Evolutionary conservation across 2,888 invertebrate species (phyloP).

Genomic region (Oscheius sp.): DNA sequence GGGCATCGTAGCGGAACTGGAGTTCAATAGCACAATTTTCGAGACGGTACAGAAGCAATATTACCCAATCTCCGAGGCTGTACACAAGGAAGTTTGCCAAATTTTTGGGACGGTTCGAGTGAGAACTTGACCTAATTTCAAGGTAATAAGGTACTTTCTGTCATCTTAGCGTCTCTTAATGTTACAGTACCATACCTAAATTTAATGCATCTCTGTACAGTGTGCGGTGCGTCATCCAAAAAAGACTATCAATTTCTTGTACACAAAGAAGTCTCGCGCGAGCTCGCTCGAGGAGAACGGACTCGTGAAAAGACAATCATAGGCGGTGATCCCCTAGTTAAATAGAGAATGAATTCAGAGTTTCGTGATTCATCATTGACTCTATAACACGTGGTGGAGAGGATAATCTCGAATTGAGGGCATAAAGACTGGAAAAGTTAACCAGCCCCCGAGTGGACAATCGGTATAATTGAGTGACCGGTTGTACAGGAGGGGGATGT

Average conservation of each 20-base stretch:
- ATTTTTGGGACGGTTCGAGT: not conserved
- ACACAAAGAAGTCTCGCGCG: not conserved
- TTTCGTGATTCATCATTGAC: no score
- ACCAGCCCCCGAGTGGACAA: not conserved
- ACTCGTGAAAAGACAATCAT: constrained; percentile 18
- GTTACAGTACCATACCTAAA: no score
- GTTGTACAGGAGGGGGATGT: not conserved
- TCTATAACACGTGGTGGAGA: not conserved
- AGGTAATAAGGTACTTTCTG: no score
- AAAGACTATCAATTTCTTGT: no score
- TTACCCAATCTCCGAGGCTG: constrained; percentile 1
- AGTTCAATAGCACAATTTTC: no score
- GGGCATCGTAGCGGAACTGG: no score
- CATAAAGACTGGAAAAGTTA: constrained; percentile 7
- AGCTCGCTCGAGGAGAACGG: not conserved
- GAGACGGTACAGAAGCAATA: not conserved
- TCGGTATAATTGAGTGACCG: constrained; percentile 24
- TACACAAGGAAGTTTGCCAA: constrained; percentile 2
- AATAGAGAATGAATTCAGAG: not conserved
- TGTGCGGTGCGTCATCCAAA: no score
- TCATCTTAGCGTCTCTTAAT: no score
- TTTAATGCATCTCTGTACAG: no score
- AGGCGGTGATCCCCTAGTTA: constrained; percentile 1
- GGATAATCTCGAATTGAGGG: not conserved
- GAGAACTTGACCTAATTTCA: no score